Evolutionary conservation across 2,113 vertebrate genomes (phyloP).

Genomic region (Benitochromis conjunctus): DNA sequence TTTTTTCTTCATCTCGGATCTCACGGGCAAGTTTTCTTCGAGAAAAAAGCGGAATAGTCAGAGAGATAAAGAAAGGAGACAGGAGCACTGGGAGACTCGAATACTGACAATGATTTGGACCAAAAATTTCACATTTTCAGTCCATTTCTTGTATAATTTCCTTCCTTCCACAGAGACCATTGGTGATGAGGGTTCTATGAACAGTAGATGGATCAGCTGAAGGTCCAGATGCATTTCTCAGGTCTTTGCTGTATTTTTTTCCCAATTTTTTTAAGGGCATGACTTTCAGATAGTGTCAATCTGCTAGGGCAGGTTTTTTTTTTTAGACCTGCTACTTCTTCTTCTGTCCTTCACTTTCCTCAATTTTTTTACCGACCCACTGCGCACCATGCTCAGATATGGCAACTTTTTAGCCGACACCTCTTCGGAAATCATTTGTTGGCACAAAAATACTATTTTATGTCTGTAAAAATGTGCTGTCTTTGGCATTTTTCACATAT

Average conservation of each 20-base stretch:
- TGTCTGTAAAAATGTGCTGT: background rate
- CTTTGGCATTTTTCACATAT: background rate
- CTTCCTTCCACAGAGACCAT: background rate
- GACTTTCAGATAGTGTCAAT: background rate
- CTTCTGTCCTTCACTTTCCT: background rate
- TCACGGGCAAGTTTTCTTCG: background rate
- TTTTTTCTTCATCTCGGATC: background rate
- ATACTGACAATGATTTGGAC: background rate
- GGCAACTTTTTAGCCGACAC: background rate
- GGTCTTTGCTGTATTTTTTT: background rate
- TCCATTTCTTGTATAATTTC: background rate
- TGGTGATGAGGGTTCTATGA: background rate
- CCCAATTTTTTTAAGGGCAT: background rate
- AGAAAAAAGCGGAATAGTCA: background rate
- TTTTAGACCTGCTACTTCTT: background rate
- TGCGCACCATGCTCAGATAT: background rate
- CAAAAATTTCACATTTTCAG: background rate
- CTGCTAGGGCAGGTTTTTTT: background rate
- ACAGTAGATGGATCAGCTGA: background rate
- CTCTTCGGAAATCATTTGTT: background rate
- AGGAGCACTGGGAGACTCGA: background rate
- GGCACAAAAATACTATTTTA: background rate
- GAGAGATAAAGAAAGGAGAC: background rate
- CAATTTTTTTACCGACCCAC: rapidly evolving
- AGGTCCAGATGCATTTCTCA: background rate